Evolutionary conservation across 1,140 invertebrate genomes (phyloP).

Genomic region (Proales similis): DNA sequence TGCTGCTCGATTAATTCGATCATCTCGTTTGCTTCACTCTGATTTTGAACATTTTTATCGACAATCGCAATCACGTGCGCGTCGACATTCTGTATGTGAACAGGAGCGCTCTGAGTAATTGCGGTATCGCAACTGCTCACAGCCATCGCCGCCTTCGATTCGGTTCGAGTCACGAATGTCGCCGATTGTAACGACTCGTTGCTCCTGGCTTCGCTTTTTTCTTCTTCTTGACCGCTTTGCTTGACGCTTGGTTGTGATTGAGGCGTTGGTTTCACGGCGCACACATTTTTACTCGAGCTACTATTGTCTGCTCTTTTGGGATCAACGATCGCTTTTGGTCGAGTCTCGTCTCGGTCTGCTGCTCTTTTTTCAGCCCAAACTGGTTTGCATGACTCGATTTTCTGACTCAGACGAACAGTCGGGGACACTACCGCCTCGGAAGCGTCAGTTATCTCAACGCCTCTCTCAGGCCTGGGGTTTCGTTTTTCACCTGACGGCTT

Average conservation of each 20-base stretch:
- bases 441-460: background rate
- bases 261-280: constrained; percentile 30
- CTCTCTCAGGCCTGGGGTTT: background rate
- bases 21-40: too few relatives aligned
- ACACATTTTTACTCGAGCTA: constrained; percentile 6
- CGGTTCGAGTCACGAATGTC: too few relatives aligned
- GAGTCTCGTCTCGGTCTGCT: background rate
- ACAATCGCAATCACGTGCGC: too few relatives aligned
- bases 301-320: background rate
- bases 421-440: background rate
- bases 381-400: constrained; percentile 13
- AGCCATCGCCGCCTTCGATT: too few relatives aligned
- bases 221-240: background rate
- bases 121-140: too few relatives aligned
- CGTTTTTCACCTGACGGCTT: background rate
- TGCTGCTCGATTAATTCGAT: too few relatives aligned
- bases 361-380: constrained; percentile 10
- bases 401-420: background rate
- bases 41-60: too few relatives aligned
- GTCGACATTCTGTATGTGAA: too few relatives aligned
- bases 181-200: too few relatives aligned
- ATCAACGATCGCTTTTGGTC: background rate
- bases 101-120: too few relatives aligned
- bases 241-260: constrained; percentile 5
- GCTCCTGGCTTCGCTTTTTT: too few relatives aligned